These are phyloP conservation scores for Parnassius smintheus DNA, from an alignment of 2,888 invertebrate genomes.

Conservation along the genomic window DNA sequence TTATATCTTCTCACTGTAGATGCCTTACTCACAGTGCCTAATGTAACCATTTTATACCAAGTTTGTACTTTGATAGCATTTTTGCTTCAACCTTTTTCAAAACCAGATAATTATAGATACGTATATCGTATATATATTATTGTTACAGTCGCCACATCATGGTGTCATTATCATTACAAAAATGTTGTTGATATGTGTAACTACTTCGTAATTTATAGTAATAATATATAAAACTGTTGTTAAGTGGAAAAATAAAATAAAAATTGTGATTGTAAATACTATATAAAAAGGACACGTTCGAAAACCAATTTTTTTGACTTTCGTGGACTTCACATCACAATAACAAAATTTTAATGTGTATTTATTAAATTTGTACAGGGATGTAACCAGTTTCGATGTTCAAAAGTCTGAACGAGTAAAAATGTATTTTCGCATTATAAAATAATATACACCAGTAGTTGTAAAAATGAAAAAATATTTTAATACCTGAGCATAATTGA, in stretches of 20 bases:
- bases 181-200: constrained; percentile 10
- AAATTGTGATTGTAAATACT: constrained; percentile 26
- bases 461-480: constrained; percentile 74
- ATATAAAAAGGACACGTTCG: constrained; percentile 19
- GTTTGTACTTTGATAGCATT: constrained; percentile 66
- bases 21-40: constrained; percentile 93
- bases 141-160: constrained; percentile 32
- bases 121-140: constrained; percentile 34
- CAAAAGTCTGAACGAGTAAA: constrained; percentile 77
- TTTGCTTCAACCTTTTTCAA: constrained; percentile 67
- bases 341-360: constrained; percentile 74
- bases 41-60: constrained; percentile 77
- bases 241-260: constrained; percentile 31
- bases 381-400: constrained; percentile 70
- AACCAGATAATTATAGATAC: constrained; percentile 65
- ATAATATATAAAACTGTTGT: constrained; percentile 20
- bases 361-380: constrained; percentile 79
- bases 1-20: constrained; percentile 88
- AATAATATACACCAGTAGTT: constrained; percentile 74
- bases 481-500: constrained; percentile 71
- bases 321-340: constrained; percentile 70
- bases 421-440: constrained; percentile 80
- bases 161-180: constrained; percentile 14
- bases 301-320: constrained; percentile 28
- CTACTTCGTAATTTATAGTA: constrained; percentile 18